phyloP scores from a whole-genome alignment of 2,888 invertebrate genomes.

The Geophilus truncorum region DNA sequence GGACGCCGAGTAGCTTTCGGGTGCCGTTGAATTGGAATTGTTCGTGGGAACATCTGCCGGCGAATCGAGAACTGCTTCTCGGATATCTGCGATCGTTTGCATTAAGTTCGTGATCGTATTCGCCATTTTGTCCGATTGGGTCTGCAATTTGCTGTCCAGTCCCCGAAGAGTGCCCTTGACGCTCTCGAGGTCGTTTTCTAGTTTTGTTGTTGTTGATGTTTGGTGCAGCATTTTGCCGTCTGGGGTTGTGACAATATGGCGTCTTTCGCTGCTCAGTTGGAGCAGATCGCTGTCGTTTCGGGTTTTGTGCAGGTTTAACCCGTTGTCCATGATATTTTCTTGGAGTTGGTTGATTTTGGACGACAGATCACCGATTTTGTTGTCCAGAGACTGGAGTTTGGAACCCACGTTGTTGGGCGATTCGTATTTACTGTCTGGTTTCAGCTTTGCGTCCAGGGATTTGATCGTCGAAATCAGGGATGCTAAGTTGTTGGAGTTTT shows the following conservation, averaged over 20 bases:
- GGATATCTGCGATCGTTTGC: slow-evolving; percentile 34
- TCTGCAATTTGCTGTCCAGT: slow-evolving; percentile 34
- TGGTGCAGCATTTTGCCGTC: slow-evolving; percentile 33
- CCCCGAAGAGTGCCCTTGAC: slow-evolving; percentile 34
- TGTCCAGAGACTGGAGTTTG: slow-evolving; percentile 33
- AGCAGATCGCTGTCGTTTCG: slow-evolving; percentile 28
- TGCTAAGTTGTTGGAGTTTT: slow-evolving; percentile 34
- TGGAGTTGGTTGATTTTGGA: slow-evolving; percentile 10
- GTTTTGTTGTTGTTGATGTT: not conserved
- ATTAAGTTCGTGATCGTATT: slow-evolving; percentile 32
- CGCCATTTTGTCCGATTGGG: slow-evolving; percentile 34
- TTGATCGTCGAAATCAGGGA: slow-evolving; percentile 34
- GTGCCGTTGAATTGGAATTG: slow-evolving; percentile 59
- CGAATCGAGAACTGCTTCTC: slow-evolving; percentile 35
- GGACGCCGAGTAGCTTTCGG: slow-evolving; percentile 42
- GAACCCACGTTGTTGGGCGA: not conserved
- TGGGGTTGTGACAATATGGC: slow-evolving; percentile 33
- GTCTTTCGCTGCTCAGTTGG: slow-evolving; percentile 33
- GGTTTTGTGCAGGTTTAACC: too few species aligned
- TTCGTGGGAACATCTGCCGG: slow-evolving; percentile 38
- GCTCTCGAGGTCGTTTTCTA: slow-evolving; percentile 34
- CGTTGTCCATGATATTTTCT: not conserved
- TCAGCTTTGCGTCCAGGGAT: slow-evolving; percentile 32
- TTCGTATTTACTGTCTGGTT: not conserved
- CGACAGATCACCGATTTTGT: slow-evolving; percentile 32